A percentile compares a stretch with the other conserved stretches of the same genome.
Conservation (phyloP, 1,140 invertebrate genomes). For the Trichoplusia ni region DNA sequence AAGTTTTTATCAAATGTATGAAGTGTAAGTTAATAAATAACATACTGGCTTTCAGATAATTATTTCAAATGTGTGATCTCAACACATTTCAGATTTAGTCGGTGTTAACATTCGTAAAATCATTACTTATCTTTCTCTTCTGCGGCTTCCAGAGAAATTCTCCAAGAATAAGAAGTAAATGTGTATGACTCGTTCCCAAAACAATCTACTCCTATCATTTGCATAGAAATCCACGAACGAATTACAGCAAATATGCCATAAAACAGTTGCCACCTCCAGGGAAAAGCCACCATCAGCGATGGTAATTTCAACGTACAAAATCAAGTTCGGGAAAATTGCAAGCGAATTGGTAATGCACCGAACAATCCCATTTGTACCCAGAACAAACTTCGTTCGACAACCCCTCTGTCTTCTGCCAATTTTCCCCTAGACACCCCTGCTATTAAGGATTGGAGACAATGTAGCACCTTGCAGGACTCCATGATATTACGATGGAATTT, state of each 20-base stretch:
- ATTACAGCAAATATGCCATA: neutral
- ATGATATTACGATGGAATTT: neutral
- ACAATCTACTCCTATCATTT: neutral
- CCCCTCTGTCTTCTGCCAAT: constrained; percentile 26
- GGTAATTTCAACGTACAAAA: constrained; percentile 17
- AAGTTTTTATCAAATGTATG: no score
- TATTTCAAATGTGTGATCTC: no score
- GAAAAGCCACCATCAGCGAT: neutral
- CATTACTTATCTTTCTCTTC: no score
- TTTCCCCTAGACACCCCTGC: constrained; percentile 11
- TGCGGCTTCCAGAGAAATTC: no score
- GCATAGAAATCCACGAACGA: no score
- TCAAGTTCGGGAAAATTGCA: constrained; percentile 8
- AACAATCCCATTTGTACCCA: constrained; percentile 31
- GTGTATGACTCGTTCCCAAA: no score
- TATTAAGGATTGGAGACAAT: constrained; percentile 13
- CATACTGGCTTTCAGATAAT: no score
- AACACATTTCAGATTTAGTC: no score
- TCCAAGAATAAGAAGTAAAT: no score
- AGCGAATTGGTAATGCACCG: constrained; percentile 13
- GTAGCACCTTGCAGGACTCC: neutral
- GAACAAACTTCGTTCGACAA: neutral
- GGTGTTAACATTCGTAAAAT: no score
- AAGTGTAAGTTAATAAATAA: no score
- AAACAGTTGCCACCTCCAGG: neutral